Percentiles rank a stretch among this genome's conserved stretches.
Evolutionary conservation across 1,140 invertebrate species (phyloP).

Genomic region (Lethrus apterus): DNA sequence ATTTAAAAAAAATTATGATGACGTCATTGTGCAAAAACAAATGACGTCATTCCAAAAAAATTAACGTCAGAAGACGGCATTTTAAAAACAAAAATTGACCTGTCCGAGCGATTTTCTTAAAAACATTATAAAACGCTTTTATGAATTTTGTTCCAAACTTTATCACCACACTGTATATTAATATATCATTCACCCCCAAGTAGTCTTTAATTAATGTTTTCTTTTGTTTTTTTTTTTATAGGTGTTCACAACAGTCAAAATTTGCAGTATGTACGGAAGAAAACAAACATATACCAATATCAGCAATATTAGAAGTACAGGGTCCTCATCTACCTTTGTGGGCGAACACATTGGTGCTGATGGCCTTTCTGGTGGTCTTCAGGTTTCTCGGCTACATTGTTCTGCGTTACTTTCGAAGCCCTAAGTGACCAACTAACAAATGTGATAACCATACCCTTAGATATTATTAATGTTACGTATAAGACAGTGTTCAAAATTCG

Average conservation of each 20-base stretch:
- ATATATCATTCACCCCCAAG: conserved; percentile 12
- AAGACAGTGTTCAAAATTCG: too few relatives aligned
- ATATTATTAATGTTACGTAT: too few relatives aligned
- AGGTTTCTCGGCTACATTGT: conserved; percentile 68
- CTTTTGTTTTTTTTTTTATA: conserved; percentile 36
- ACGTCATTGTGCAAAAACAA: too few relatives aligned
- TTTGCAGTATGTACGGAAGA: conserved; percentile 56
- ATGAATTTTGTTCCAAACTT: too few relatives aligned
- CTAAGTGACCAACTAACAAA: conserved; percentile 44
- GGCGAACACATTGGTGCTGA: conserved; percentile 68
- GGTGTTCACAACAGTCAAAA: conserved; percentile 61
- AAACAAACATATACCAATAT: conserved; percentile 52
- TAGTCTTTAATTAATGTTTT: not conserved
- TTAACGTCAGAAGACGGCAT: too few relatives aligned
- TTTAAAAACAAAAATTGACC: too few relatives aligned
- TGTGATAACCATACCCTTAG: conserved; percentile 4
- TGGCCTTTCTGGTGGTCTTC: conserved; percentile 67
- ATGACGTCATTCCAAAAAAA: too few relatives aligned
- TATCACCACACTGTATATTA: too few relatives aligned
- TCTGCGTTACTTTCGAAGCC: conserved; percentile 62
- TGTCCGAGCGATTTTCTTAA: too few relatives aligned
- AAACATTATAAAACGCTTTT: too few relatives aligned
- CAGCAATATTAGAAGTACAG: conserved; percentile 61
- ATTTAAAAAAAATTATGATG: too few relatives aligned
- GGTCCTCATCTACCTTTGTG: conserved; percentile 58